Evolutionary conservation across 2,113 vertebrate genomes (phyloP).

Genomic region (Colius striatus): DNA sequence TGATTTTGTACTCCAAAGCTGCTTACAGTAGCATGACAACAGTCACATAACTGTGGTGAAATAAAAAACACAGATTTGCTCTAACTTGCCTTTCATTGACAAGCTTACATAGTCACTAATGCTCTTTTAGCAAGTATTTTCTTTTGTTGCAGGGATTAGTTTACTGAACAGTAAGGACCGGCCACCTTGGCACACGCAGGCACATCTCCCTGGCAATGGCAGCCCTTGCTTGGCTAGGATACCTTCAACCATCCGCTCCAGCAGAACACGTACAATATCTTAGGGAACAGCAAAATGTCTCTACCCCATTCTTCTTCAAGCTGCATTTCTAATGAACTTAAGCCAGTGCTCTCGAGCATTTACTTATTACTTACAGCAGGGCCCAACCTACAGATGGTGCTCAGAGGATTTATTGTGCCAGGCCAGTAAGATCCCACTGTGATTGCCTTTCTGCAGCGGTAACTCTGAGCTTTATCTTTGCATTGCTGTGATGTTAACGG

Average conservation of each 20-base stretch:
- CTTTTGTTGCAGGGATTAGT: background rate
- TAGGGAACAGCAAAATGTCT: background rate
- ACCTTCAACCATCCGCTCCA: background rate
- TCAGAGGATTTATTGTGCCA: background rate
- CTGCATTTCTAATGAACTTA: background rate
- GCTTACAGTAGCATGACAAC: background rate
- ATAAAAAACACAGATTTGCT: background rate
- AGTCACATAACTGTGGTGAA: background rate
- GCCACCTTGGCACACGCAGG: background rate
- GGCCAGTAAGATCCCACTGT: background rate
- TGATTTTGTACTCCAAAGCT: background rate
- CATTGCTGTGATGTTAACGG: background rate
- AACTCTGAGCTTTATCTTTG: background rate
- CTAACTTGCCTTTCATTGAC: background rate
- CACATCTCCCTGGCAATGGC: background rate
- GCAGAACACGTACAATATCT: background rate
- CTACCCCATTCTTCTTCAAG: background rate
- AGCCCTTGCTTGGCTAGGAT: background rate
- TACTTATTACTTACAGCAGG: background rate
- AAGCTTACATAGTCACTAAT: background rate
- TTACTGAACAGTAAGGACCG: background rate
- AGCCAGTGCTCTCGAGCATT: background rate
- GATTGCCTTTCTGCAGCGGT: background rate
- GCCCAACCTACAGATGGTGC: background rate
- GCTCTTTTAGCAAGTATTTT: background rate